Evolutionary conservation across 2,113 vertebrate genomes (phyloP).

Genomic region (Machaerirhynchus nigripectus): DNA sequence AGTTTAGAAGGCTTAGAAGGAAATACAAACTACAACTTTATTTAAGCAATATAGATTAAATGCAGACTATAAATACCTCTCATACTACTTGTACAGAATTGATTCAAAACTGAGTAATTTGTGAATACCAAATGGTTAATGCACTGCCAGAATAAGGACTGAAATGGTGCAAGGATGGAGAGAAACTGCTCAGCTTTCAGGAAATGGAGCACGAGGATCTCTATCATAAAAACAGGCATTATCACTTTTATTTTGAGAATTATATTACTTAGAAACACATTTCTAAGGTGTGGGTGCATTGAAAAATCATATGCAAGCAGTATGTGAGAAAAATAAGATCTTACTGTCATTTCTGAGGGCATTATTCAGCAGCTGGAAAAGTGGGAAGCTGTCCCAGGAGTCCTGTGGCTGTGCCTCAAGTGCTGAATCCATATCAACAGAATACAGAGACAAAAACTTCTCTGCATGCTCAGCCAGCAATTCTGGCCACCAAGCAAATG

Average conservation of each 20-base stretch:
- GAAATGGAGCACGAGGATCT: neutral
- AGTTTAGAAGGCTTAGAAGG: neutral
- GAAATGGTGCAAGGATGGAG: neutral
- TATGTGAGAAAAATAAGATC: slow-evolving; percentile 7
- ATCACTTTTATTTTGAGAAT: neutral
- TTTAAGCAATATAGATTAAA: neutral
- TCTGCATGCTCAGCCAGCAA: slow-evolving; percentile 90
- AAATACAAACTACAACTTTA: neutral
- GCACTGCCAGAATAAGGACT: neutral
- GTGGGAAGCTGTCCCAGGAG: slow-evolving; percentile 95
- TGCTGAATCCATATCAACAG: slow-evolving; percentile 86
- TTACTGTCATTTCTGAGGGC: slow-evolving; percentile 89
- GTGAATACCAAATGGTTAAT: neutral
- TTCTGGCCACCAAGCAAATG: slow-evolving; percentile 95
- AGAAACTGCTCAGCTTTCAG: neutral
- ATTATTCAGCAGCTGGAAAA: slow-evolving; percentile 96
- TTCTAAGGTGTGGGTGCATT: neutral
- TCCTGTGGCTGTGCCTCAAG: slow-evolving; percentile 87
- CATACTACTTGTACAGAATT: neutral
- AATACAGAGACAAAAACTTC: slow-evolving; percentile 92
- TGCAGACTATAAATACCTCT: neutral
- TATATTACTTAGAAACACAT: neutral
- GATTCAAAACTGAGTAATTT: neutral
- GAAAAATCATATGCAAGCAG: neutral
- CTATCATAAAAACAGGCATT: neutral